Percentiles rank a stretch among this genome's conserved stretches.
Evolutionary conservation across 1,140 invertebrate species (phyloP).

Genomic region (Halictus rubicundus): DNA sequence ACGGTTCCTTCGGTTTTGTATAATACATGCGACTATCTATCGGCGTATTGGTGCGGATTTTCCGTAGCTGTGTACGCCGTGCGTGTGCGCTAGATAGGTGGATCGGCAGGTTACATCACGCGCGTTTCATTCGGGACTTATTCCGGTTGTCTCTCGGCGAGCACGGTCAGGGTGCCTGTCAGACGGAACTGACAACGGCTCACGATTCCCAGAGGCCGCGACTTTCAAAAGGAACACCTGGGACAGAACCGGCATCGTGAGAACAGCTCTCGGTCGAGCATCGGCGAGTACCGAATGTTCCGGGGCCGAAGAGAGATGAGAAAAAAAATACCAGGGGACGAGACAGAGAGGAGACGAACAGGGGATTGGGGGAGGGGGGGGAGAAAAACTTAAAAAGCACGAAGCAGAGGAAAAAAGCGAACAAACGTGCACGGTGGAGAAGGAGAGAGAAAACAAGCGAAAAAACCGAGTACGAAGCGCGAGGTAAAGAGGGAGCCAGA

Average conservation of each 20-base stretch:
- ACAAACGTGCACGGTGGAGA: no score
- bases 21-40: not conserved
- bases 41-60: not conserved
- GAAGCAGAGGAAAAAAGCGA: conserved; percentile 17
- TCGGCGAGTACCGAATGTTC: conserved; percentile 49
- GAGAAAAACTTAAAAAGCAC: conserved; percentile 12
- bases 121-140: conserved; percentile 33
- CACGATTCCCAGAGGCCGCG: not conserved
- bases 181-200: conserved; percentile 28
- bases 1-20: conserved; percentile 31
- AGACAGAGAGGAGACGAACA: not conserved
- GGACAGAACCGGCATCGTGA: conserved; percentile 24
- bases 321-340: no score
- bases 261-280: conserved; percentile 3
- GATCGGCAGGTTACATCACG: conserved; percentile 45
- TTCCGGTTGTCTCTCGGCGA: conserved; percentile 33
- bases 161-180: conserved; percentile 34
- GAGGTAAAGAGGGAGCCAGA: conserved; percentile 45
- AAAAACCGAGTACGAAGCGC: conserved; percentile 2
- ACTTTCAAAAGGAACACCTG: conserved; percentile 31
- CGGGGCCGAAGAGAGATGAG: conserved; percentile 11
- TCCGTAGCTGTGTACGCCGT: not conserved
- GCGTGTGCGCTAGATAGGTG: conserved; percentile 27
- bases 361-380: not conserved
- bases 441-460: conserved; percentile 11